Conservation (phyloP, 1,140 invertebrate species). For the Drosophila pruinosa region DNA sequence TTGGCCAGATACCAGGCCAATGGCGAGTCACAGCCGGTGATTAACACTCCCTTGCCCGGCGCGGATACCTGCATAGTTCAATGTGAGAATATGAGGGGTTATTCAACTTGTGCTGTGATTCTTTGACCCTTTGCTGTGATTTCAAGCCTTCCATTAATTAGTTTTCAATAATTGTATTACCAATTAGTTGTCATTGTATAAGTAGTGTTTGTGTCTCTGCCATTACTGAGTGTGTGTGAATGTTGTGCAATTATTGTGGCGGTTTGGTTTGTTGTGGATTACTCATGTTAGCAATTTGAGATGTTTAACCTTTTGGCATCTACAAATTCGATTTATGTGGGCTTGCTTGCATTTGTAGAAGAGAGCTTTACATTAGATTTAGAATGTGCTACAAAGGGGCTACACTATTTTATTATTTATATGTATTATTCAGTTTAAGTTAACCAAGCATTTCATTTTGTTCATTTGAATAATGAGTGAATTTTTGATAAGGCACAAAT, state of each 20-base stretch:
- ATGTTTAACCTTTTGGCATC: conserved; percentile 50
- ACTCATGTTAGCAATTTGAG: conserved; percentile 2
- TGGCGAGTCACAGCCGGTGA: conserved; percentile 93
- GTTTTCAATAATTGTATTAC: conserved; percentile 28
- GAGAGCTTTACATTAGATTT: not conserved
- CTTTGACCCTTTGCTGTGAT: conserved; percentile 6
- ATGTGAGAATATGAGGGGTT: not conserved
- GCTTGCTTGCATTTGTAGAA: not conserved
- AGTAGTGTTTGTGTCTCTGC: not conserved
- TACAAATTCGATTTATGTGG: not conserved
- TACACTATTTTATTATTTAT: too few species aligned
- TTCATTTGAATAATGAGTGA: too few species aligned
- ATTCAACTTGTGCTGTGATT: conserved; percentile 1
- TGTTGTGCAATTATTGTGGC: not conserved
- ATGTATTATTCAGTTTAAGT: too few species aligned
- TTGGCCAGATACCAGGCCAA: conserved; percentile 90
- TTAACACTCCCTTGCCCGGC: conserved; percentile 90
- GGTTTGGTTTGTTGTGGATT: not conserved
- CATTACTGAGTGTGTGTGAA: not conserved
- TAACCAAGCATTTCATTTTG: too few species aligned
- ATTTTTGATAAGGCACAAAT: too few species aligned
- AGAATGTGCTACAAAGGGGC: not conserved
- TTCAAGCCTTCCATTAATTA: conserved; percentile 17
- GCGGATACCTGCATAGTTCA: conserved; percentile 86
- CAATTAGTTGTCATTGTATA: conserved; percentile 34